Conservation (phyloP, 1,140 invertebrate genomes). For the Drosophila mayri region DNA sequence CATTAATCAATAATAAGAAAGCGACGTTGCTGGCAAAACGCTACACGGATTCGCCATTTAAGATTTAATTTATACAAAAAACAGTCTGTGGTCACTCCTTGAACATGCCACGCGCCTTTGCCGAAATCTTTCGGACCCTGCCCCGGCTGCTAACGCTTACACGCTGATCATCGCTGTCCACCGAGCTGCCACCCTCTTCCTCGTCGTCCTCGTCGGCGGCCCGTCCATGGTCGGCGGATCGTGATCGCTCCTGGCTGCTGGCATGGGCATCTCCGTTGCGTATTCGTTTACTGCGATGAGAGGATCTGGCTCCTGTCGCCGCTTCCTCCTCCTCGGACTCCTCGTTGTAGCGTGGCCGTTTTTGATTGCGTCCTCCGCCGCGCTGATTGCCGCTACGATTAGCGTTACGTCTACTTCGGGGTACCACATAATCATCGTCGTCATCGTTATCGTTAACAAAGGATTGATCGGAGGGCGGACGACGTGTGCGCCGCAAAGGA, state of each 20-base stretch:
- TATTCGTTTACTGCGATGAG: constrained; percentile 45
- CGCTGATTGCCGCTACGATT: constrained; percentile 56
- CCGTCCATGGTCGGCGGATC: constrained; percentile 7
- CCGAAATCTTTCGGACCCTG: constrained; percentile 92
- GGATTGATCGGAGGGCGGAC: constrained; percentile 63
- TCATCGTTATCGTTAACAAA: constrained; percentile 65
- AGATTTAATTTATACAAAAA: constrained; percentile 79
- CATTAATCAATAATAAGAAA: constrained; percentile 81
- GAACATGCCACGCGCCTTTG: constrained; percentile 90
- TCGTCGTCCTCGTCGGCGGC: background rate
- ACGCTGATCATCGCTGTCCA: constrained; percentile 85
- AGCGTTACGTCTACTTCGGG: constrained; percentile 28
- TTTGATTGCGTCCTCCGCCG: constrained; percentile 79
- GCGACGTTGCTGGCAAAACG: constrained; percentile 43
- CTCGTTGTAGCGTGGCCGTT: constrained; percentile 88
- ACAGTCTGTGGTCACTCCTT: constrained; percentile 86
- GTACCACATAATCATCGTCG: constrained; percentile 72
- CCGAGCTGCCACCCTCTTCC: constrained; percentile 50
- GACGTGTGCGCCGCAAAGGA: constrained; percentile 39
- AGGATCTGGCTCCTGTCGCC: constrained; percentile 52
- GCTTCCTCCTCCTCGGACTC: constrained; percentile 87
- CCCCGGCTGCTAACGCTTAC: constrained; percentile 93
- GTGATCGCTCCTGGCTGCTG: constrained; percentile 49
- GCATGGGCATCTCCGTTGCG: constrained; percentile 55
- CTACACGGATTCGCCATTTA: constrained; percentile 18